Evolutionary conservation across 2,113 vertebrate species (phyloP), one percentile per base, ranked within the genome.

Genomic region (Periophthalmus modestus): DNA sequence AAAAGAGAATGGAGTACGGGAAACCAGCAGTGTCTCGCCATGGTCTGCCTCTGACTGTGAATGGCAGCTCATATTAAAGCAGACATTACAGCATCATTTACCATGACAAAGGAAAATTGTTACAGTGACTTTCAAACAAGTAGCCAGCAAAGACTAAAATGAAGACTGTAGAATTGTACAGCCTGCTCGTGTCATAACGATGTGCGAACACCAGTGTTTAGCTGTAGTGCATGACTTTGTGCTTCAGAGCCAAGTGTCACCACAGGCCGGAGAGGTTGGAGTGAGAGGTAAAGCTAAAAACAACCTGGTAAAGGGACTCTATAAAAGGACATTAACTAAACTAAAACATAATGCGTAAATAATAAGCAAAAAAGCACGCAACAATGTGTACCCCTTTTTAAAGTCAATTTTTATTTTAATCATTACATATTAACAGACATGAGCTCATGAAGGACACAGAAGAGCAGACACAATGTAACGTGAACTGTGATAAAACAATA

Each of bases 11-110:
- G 19, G 48, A 43, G 23, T 79, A 65, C 63, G 2, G 54, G 71
- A 12, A 43, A 47, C 36, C n/a, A 13, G 48, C 46, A 46, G 50
- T n/a, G 19, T 65, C 48, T 13, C 9, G 12, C 15, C 52, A 58
- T 63, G 54, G 59, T 68, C 50, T 57, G 16, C 68, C 7, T 59
- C 59, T 16, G 69, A 58, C 59, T 59, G 4, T 79, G 72, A 72
- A 10, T 78, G 72, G 78, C 52, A 43, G 47, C 72, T 9, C 52
- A 33, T 28, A 68, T 69, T 66, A 75, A 72, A 71, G 39, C 57
- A 73, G 58, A 74, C 74, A 71, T 58, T 39, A 58, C 58, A 59
- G 23, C 2, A 33, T 73, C 34, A 18, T 43, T 71, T 34, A 71
- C 61, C 10, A 5, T 19, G 19, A 66, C 47, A 69, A 21, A 65